Evolutionary conservation across 2,797 vertebrate genomes (phyloP).

Genomic region (Chiloscyllium punctatum): DNA sequence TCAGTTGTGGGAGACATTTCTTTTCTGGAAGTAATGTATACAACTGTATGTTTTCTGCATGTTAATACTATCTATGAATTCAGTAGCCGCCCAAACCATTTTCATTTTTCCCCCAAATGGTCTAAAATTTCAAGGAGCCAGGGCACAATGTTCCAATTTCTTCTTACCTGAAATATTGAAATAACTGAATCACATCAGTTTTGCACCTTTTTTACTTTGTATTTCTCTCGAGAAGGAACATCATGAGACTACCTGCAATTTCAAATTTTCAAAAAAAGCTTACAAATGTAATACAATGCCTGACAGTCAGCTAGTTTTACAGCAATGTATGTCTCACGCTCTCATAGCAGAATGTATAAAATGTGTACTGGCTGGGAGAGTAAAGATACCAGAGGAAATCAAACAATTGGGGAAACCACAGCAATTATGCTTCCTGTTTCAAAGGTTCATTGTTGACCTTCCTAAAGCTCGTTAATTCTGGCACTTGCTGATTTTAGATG

Average conservation of each 20-base stretch:
- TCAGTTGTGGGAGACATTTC: background rate
- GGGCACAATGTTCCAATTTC: background rate
- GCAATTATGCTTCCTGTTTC: background rate
- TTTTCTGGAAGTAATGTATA: background rate
- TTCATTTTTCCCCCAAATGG: background rate
- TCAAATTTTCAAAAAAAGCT: background rate
- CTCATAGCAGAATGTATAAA: no score
- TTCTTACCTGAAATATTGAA: background rate
- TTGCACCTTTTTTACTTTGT: background rate
- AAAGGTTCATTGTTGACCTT: background rate
- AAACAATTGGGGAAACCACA: background rate
- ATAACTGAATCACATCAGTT: background rate
- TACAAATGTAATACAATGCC: background rate
- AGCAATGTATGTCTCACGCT: background rate
- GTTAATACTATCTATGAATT: background rate
- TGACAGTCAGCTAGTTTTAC: background rate
- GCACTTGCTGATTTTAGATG: background rate
- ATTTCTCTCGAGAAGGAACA: background rate
- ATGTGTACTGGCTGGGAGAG: background rate
- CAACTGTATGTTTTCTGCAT: background rate
- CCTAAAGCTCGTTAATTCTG: background rate
- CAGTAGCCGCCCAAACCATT: background rate
- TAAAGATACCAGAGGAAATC: background rate
- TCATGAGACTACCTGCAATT: background rate
- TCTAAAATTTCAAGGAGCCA: background rate